Conservation (phyloP, 2,888 invertebrate species). For the Noctua comes region DNA sequence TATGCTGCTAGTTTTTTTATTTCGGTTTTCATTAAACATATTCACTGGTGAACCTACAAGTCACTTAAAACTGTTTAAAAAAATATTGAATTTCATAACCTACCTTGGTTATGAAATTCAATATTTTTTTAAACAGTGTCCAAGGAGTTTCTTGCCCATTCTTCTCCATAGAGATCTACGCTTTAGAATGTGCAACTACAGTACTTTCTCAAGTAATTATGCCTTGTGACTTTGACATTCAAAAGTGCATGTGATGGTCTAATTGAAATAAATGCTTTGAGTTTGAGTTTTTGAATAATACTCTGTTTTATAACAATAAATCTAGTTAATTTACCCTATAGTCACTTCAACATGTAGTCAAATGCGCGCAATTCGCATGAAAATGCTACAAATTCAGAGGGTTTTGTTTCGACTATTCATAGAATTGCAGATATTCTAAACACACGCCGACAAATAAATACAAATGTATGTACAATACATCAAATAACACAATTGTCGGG, state of each 20-base stretch:
- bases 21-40: not conserved
- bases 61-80: too few relatives aligned
- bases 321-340: not conserved
- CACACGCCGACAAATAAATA: conserved; percentile 5
- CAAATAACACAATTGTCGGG: conserved; percentile 23
- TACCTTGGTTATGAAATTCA: too few relatives aligned
- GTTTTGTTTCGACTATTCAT: not conserved
- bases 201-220: too few relatives aligned
- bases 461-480: not conserved
- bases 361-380: not conserved
- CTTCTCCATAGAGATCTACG: too few relatives aligned
- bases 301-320: not conserved
- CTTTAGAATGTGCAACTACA: too few relatives aligned
- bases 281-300: too few relatives aligned
- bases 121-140: too few relatives aligned
- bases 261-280: too few relatives aligned
- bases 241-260: too few relatives aligned
- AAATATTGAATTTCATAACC: too few relatives aligned
- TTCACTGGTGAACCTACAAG: not conserved
- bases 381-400: not conserved
- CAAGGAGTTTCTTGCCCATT: too few relatives aligned
- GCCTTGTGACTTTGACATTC: too few relatives aligned
- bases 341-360: not conserved
- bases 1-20: not conserved
- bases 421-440: not conserved